Percentiles rank a stretch among this genome's conserved stretches.
phyloP scores from a whole-genome alignment of 37 sponge, comb jelly and placozoan species.

The Beroe ovata region DNA sequence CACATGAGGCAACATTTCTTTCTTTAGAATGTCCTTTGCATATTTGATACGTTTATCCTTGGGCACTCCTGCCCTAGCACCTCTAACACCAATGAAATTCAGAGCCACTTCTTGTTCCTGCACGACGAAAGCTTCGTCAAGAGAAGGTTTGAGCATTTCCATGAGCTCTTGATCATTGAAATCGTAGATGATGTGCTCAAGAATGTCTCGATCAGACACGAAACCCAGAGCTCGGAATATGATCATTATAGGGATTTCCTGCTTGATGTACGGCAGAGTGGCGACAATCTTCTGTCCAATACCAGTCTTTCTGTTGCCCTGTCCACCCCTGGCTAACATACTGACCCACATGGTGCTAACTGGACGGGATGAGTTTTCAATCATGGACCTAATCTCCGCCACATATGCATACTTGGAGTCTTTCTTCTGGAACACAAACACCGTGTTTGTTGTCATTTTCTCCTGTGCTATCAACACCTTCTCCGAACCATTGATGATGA shows the following conservation, averaged over 20 bases:
- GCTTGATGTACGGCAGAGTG: slow-evolving; percentile 94
- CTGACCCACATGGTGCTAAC: slow-evolving; percentile 97
- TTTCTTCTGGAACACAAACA: slow-evolving; percentile 97
- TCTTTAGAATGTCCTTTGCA: slow-evolving; percentile 98
- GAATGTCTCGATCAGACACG: slow-evolving; percentile 97
- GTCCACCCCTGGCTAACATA: slow-evolving; percentile 91
- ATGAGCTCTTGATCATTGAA: slow-evolving; percentile 99
- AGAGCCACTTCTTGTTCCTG: slow-evolving; percentile 98
- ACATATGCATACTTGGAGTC: slow-evolving; percentile 97
- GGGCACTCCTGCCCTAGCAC: slow-evolving; percentile 96
- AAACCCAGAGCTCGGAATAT: slow-evolving; percentile 99
- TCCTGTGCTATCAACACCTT: slow-evolving; percentile 99
- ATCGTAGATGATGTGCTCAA: slow-evolving; percentile 99
- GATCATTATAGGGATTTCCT: slow-evolving; percentile 98
- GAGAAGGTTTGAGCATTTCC: slow-evolving; percentile 99
- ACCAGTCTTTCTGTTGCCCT: slow-evolving; percentile 80
- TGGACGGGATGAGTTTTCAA: slow-evolving; percentile 98
- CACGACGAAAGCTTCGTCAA: slow-evolving; percentile 99
- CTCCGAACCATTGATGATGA: slow-evolving; percentile 98
- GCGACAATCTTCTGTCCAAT: slow-evolving; percentile 95
- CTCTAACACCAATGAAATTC: slow-evolving; percentile 96
- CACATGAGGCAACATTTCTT: slow-evolving; percentile 98
- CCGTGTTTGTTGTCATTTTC: slow-evolving; percentile 99
- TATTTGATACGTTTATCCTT: slow-evolving; percentile 95
- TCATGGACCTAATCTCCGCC: slow-evolving; percentile 97